These are phyloP conservation scores for Trissolcus japonicus DNA, from an alignment of 2,888 invertebrate genomes.

Conservation along the genomic window DNA sequence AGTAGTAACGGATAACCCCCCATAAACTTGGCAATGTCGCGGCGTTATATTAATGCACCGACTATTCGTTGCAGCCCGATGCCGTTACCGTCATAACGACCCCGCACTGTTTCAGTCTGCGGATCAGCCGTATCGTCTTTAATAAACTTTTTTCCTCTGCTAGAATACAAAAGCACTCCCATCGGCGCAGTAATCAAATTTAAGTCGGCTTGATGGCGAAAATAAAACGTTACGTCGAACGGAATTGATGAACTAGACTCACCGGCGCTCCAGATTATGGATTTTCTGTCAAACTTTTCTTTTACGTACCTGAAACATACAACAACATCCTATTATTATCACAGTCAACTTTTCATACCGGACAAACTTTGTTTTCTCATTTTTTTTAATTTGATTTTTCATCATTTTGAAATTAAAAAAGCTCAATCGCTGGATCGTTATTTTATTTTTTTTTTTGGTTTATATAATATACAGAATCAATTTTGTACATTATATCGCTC, in stretches of 20 bases:
- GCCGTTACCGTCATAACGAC: slow-evolving; percentile 40
- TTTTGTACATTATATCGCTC: too few species aligned
- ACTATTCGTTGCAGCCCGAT: slow-evolving; percentile 49
- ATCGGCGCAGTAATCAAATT: slow-evolving; percentile 37
- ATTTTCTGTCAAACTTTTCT: slow-evolving; percentile 9
- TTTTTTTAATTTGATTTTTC: background rate
- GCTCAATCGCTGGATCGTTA: background rate
- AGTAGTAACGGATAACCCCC: slow-evolving; percentile 67
- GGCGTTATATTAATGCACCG: slow-evolving; percentile 64
- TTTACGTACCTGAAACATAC: slow-evolving; percentile 47
- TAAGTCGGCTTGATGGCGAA: slow-evolving; percentile 19
- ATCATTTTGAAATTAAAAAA: slow-evolving; percentile 2
- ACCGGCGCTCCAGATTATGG: slow-evolving; percentile 35
- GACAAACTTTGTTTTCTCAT: too few species aligned
- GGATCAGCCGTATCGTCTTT: slow-evolving; percentile 50
- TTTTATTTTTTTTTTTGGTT: too few species aligned
- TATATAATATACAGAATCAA: too few species aligned
- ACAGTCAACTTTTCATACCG: background rate
- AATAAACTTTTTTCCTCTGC: slow-evolving; percentile 20
- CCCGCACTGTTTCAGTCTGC: slow-evolving; percentile 23
- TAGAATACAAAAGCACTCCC: slow-evolving; percentile 31
- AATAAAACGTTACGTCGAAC: slow-evolving; percentile 33
- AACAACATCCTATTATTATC: background rate
- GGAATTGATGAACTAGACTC: slow-evolving; percentile 47
- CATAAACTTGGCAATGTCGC: slow-evolving; percentile 66